Evolutionary conservation across 2,888 invertebrate genomes (phyloP).

Genomic region (Phengaris arion): DNA sequence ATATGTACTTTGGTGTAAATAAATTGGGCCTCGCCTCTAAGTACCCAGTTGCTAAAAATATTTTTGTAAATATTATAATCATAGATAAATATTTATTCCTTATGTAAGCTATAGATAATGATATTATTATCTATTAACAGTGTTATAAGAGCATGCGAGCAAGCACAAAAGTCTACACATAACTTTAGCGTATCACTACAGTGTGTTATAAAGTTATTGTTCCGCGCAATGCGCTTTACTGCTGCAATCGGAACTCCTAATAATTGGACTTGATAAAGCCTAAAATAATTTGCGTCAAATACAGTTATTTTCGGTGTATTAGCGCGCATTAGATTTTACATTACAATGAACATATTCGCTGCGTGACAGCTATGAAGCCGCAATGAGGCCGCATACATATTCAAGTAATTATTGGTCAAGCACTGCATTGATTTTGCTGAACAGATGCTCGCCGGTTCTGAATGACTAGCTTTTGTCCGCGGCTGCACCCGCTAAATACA

Average conservation of each 20-base stretch:
- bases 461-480: background rate
- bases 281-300: constrained; percentile 8
- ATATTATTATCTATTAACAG: too few species aligned
- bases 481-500: too few species aligned
- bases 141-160: too few species aligned
- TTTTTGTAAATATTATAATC: too few species aligned
- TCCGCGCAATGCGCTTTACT: background rate
- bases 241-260: background rate
- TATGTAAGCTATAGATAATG: too few species aligned
- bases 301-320: constrained; percentile 14
- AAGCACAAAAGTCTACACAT: too few species aligned
- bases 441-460: constrained; percentile 11
- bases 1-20: too few species aligned
- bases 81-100: too few species aligned
- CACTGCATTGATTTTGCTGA: constrained; percentile 3
- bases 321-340: constrained; percentile 14
- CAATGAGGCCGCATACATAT: constrained; percentile 16
- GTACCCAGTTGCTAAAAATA: too few species aligned
- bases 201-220: too few species aligned
- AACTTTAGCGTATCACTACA: too few species aligned
- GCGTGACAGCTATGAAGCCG: background rate
- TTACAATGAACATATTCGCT: background rate
- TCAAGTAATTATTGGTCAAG: constrained; percentile 16
- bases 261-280: background rate
- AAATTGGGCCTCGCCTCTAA: too few species aligned